Evolutionary conservation across 2,888 invertebrate genomes (phyloP), one percentile per base, ranked within the genome.

Genomic region (Polietes domitor): DNA sequence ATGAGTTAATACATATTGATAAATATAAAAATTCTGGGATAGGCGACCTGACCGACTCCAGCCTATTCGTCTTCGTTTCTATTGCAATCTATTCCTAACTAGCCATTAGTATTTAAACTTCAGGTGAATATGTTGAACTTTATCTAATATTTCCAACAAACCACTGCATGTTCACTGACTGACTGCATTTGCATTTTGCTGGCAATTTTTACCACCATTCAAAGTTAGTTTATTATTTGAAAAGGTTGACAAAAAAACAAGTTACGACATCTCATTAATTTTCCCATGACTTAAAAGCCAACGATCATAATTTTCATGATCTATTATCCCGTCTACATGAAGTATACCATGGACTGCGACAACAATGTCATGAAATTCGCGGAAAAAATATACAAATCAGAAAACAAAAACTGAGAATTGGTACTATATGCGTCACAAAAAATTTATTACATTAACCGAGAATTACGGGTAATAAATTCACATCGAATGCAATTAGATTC

Each of bases 371-470:
- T 81, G 65, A 37, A 68, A 43, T n/a, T 43, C 24, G 41, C 37
- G 24, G 70, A 74, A 73, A 68, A 37, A 26, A 68, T 17, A n/a
- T n/a, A n/a, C n/a, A n/a, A n/a, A n/a, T n/a, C n/a, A n/a, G n/a
- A n/a, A n/a, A n/a, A n/a, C n/a, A n/a, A n/a, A n/a, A n/a, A n/a
- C 28, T 21, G 55, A 50, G 65, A 73, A 61, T 73, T 73, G 80
- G 81, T 84, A 78, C 76, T 81, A 68, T 76, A 84, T 84, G 78
- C 76, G 84, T 84, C 84, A 84, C 43, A 76, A 84, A 76, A 81
- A 61, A 81, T 81, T 84, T 84, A 84, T 84, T 84, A 72, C 81
- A 84, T 61, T 81, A n/a, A 58, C n/a, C n/a, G 17, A 21, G 41
- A 41, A 73, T 58, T 58, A 73, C 41, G 17, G 41, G 41, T 41